These are phyloP conservation scores for Drosophila prostipennis DNA, from an alignment of 2,888 invertebrate genomes.

Conservation along the genomic window DNA sequence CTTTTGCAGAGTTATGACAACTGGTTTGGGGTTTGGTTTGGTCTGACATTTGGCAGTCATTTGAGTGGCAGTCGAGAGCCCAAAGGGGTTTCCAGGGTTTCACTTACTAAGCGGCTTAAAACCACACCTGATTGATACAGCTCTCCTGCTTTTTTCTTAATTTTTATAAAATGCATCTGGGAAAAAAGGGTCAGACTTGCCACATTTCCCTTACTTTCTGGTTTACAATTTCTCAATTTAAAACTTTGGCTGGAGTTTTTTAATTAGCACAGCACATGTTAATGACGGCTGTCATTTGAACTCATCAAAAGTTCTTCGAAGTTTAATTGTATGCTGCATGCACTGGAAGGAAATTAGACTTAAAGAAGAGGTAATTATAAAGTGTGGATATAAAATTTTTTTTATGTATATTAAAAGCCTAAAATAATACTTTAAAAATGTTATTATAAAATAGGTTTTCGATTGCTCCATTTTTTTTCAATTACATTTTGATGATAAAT, in stretches of 20 bases:
- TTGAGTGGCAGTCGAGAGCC: constrained; percentile 39
- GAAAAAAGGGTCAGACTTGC: constrained; percentile 31
- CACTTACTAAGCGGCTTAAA: constrained; percentile 73
- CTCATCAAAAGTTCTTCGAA: constrained; percentile 33
- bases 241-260: constrained; percentile 43
- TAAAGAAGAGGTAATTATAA: too few relatives aligned
- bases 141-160: background rate
- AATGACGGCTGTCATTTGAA: constrained; percentile 47
- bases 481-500: too few relatives aligned
- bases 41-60: constrained; percentile 34
- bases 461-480: too few relatives aligned
- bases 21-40: constrained; percentile 29
- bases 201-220: constrained; percentile 13
- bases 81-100: constrained; percentile 54
- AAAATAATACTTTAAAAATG: too few relatives aligned
- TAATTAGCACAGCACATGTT: constrained; percentile 68
- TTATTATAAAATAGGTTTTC: too few relatives aligned
- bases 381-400: too few relatives aligned
- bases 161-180: constrained; percentile 4
- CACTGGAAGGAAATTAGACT: background rate
- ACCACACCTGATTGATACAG: constrained; percentile 66
- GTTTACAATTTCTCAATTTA: constrained; percentile 21
- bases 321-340: background rate
- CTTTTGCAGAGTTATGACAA: constrained; percentile 63
- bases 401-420: too few relatives aligned